A percentile compares a stretch with the other conserved stretches of the same genome.
These are phyloP conservation scores for Scleropages formosus DNA, from an alignment of 2,797 vertebrate species.

Conservation along the genomic window DNA sequence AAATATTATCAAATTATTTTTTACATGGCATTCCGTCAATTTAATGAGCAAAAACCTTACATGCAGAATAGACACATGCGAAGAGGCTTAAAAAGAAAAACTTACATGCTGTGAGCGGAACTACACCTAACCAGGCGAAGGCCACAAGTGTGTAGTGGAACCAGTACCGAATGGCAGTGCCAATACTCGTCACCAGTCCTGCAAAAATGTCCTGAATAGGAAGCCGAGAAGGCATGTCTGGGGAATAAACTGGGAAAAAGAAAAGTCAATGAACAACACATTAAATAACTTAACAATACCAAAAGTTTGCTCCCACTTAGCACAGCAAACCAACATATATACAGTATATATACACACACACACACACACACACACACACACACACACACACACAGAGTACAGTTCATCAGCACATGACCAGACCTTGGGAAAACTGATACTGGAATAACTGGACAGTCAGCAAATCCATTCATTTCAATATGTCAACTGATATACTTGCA, in stretches of 20 bases:
- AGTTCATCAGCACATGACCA: too few species aligned
- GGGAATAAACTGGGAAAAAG: conserved; percentile 68
- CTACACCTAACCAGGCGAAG: conserved; percentile 96
- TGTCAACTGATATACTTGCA: too few species aligned
- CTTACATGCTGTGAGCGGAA: conserved; percentile 99
- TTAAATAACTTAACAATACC: background rate
- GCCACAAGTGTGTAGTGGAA: conserved; percentile 99
- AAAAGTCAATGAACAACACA: background rate
- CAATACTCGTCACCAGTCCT: conserved; percentile 95
- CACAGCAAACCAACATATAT: too few species aligned
- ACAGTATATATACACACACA: too few species aligned
- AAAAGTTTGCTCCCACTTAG: too few species aligned
- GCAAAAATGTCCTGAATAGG: conserved; percentile 93
- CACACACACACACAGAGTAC: too few species aligned
- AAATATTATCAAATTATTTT: background rate
- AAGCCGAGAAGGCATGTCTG: conserved; percentile 82
- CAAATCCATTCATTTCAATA: too few species aligned
- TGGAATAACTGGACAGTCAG: too few species aligned
- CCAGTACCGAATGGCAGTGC: conserved; percentile 98
- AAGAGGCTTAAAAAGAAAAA: conserved; percentile 38
- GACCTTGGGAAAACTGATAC: too few species aligned
- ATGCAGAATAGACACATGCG: background rate
- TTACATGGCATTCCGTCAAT: background rate
- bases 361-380: too few species aligned
- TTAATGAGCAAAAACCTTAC: background rate